Evolutionary conservation across 2,113 vertebrate genomes (phyloP), one percentile per base, ranked within the genome.

Genomic region (Zonotrichia leucophrys): DNA sequence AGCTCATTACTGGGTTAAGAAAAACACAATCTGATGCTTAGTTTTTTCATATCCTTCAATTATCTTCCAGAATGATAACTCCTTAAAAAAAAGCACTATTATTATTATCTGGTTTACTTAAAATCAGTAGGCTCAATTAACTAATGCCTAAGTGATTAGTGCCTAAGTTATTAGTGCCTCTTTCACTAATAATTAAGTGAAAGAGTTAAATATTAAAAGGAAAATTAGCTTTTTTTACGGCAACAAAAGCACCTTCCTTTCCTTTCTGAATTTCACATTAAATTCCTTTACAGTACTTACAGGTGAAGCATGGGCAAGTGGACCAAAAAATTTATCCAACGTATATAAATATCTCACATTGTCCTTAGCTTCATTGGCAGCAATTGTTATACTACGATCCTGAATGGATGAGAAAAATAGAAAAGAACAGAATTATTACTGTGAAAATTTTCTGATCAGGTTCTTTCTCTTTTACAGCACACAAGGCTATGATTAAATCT

Each of bases 301-400:
- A 83, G 98, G 98, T 69, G 97, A 97, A 79, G 97, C 95, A 92
- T 94, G 97, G 47, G 93, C 97, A 96, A 98, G 96, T 8, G 91
- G 97, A 33, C 94, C 95, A 70, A 98, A 98, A 96, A 98, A 98
- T 87, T 95, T 98, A 76, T 98, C 98, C 96, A 99, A 41, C 0
- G 97, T 97, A 94, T 97, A 96, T 30, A 98, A 97, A 78, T 98
- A 99, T 91, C 97, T 98, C 83, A 98, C 98, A 0, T 98, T 98
- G 96, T 98, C 98, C 86, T 98, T 99, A 31, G 98, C 98, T 92
- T 99, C 98, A 93, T 98, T 98, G 21, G 98, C 97, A 77, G 98
- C 98, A 46, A 95, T 66, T 4, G 98, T 98, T 94, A 99, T 91
- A n/a, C 93, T 97, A 44, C 91, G 49, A 77, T 99, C 98, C 98